Conservation (phyloP, 2,888 invertebrate genomes). For the Microplitis manilae region DNA sequence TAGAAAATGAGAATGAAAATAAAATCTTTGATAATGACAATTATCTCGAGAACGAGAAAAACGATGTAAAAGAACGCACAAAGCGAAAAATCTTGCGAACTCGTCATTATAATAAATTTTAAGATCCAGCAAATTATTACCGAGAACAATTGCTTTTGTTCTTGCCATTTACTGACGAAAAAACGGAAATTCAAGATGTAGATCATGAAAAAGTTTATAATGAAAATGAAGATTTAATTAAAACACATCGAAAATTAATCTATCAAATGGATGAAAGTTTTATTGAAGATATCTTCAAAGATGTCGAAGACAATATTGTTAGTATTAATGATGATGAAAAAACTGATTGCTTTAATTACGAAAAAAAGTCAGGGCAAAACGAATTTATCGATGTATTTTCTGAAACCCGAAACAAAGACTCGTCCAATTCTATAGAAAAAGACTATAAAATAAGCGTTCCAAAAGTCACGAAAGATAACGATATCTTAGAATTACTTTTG, state of each 20-base stretch:
- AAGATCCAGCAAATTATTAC: slow-evolving; percentile 28
- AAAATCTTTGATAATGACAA: neutral
- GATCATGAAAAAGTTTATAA: neutral
- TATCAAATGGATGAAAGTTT: slow-evolving; percentile 1
- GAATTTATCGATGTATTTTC: slow-evolving; percentile 11
- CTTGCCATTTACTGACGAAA: slow-evolving; percentile 23
- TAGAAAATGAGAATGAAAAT: no score
- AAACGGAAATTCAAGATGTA: neutral
- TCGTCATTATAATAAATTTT: slow-evolving; percentile 1
- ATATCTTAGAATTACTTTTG: slow-evolving; percentile 21
- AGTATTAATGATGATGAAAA: neutral
- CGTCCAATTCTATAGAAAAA: neutral
- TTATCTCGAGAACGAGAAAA: neutral
- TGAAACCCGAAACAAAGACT: neutral
- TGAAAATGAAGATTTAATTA: neutral
- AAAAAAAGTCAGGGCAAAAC: neutral
- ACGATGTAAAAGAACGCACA: neutral
- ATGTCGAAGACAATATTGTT: neutral
- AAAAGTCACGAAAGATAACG: neutral
- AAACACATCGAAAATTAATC: slow-evolving; percentile 3
- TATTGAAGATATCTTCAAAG: slow-evolving; percentile 5
- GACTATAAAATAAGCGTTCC: slow-evolving; percentile 16
- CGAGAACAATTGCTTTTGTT: slow-evolving; percentile 27
- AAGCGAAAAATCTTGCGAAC: slow-evolving; percentile 14
- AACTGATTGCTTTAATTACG: no score